phyloP scores from a whole-genome alignment of 2,797 vertebrate genomes.

The Urocyon cinereoargenteus region DNA sequence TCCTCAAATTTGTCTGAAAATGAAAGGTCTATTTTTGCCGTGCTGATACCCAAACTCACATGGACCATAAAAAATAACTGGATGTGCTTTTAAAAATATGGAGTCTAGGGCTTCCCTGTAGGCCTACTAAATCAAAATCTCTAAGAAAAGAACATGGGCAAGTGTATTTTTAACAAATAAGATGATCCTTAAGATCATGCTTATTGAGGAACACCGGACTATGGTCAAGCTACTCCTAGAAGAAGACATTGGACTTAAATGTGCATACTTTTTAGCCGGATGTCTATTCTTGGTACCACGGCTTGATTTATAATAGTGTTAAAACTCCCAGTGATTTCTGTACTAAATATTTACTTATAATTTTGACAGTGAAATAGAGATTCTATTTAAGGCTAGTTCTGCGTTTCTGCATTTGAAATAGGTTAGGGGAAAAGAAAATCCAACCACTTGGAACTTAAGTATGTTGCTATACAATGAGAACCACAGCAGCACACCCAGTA shows the following conservation, averaged over 20 bases:
- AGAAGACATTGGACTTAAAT: not conserved
- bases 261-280: not conserved
- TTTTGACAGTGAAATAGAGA: slow-evolving; percentile 50
- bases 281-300: not conserved
- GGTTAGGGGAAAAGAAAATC: not conserved
- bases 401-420: not conserved
- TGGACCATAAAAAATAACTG: not conserved
- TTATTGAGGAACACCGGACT: not conserved
- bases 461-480: not conserved
- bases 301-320: slow-evolving; percentile 22
- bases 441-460: not conserved
- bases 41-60: not conserved
- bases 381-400: slow-evolving; percentile 47
- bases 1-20: slow-evolving; percentile 34
- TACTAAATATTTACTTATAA: slow-evolving; percentile 49
- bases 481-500: not conserved
- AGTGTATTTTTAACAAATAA: slow-evolving; percentile 31
- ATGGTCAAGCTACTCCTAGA: not conserved
- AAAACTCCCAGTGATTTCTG: slow-evolving; percentile 34
- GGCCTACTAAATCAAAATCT: slow-evolving; percentile 15
- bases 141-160: slow-evolving; percentile 5
- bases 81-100: slow-evolving; percentile 42
- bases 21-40: not conserved
- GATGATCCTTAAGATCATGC: not conserved
- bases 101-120: not conserved